Evolutionary conservation across 1,140 invertebrate genomes (phyloP), one percentile per base, ranked within the genome.

Genomic region (Pomacea maculata): DNA sequence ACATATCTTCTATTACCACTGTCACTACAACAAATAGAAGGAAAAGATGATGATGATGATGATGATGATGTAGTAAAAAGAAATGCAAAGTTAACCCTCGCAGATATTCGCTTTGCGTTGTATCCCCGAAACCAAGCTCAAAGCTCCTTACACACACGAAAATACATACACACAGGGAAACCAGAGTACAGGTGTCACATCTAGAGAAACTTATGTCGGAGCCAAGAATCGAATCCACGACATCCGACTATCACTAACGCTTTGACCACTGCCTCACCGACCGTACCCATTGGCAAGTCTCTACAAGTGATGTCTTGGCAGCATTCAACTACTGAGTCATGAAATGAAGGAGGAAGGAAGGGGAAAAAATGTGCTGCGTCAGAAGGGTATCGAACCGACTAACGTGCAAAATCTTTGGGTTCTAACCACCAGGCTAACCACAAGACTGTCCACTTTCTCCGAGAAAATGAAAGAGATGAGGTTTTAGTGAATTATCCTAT

Each of bases 401-500:
- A 45, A 6, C 34, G 34, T 45, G 34, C 34, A 45, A 25, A 45
- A 45, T 45, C 34, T 45, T 45, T 1, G 34, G 34, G 34, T 45
- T 45, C 34, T 45, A 45, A 45, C 34, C 34, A 45, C 34, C 0
- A 0, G 34, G 6, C 34, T 1, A 45, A 45, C 34, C 34, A 45
- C 34, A 45, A 0, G 34, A 45, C 34, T 45, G 6, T 45, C 34
- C 34, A 4, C 34, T 45, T 0, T 45, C 34, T 45, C 15, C 7
- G 68, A 71, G 68, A 71, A 45, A 71, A 45, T 12, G 68, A 71
- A 45, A 71, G 68, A 71, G 68, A 71, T 25, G 45, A 45, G 45
- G 68, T 12, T n/a, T 34, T 11, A 71, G 68, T 9, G 21, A 71
- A 45, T 45, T 45, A 45, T 1, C 34, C 6, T 6, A 45, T 45